Evolutionary conservation across 2,888 invertebrate species (phyloP).

Genomic region (Liodrosophila aerea): DNA sequence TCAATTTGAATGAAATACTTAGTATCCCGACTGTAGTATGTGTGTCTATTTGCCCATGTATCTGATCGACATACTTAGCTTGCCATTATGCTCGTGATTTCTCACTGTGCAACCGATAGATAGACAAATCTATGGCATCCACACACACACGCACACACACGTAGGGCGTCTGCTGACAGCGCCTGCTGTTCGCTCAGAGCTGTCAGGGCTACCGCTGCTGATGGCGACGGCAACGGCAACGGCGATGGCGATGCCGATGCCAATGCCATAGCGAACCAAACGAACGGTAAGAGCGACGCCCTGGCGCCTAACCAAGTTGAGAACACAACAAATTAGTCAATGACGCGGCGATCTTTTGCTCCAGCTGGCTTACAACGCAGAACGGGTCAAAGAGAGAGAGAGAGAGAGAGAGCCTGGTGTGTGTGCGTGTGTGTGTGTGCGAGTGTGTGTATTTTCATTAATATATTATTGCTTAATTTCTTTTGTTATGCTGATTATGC

Average conservation of each 20-base stretch:
- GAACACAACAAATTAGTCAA: slow-evolving; percentile 80
- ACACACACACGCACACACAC: too few relatives aligned
- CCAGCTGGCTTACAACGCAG: slow-evolving; percentile 33
- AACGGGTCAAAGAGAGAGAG: slow-evolving; percentile 6
- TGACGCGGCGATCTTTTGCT: slow-evolving; percentile 76
- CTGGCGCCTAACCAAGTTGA: slow-evolving; percentile 49
- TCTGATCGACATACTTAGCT: too few relatives aligned
- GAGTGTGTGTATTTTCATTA: slow-evolving; percentile 66
- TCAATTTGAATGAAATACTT: too few relatives aligned
- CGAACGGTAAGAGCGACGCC: slow-evolving; percentile 37
- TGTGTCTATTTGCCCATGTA: too few relatives aligned
- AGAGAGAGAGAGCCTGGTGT: too few relatives aligned
- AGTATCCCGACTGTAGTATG: too few relatives aligned
- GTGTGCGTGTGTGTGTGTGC: too few relatives aligned
- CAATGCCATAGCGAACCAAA: too few relatives aligned
- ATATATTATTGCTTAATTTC: slow-evolving; percentile 81
- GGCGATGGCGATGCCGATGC: too few relatives aligned
- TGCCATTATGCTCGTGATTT: slow-evolving; percentile 1
- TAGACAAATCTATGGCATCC: slow-evolving; percentile 19
- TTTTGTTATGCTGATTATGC: slow-evolving; percentile 81
- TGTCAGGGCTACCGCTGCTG: slow-evolving; percentile 49
- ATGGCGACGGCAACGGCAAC: too few relatives aligned
- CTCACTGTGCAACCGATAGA: slow-evolving; percentile 25
- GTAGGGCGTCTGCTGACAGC: slow-evolving; percentile 15
- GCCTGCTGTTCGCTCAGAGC: slow-evolving; percentile 27